These are phyloP conservation scores for Ctenoplectra terminalis DNA, from an alignment of 1,140 invertebrate species.

Conservation along the genomic window DNA sequence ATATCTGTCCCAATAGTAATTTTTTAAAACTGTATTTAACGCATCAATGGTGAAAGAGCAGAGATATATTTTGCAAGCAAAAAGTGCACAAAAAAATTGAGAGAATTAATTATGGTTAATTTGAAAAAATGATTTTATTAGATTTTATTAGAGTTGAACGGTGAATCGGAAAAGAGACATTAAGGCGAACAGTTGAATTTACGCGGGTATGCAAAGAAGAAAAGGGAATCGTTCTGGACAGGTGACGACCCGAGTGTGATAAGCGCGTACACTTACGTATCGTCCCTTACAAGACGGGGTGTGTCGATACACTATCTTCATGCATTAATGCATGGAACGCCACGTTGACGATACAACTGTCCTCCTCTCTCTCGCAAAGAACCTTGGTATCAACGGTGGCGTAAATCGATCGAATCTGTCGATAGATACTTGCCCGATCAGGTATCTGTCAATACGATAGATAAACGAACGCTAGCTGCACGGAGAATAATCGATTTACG, in stretches of 20 bases:
- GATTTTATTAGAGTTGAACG: background rate
- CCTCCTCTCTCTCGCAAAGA: constrained; percentile 1
- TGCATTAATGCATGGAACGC: constrained; percentile 64
- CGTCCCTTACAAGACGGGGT: constrained; percentile 34
- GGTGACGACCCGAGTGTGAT: constrained; percentile 43
- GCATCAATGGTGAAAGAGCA: too few relatives aligned
- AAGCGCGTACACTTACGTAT: constrained; percentile 37
- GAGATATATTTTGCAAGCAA: too few relatives aligned
- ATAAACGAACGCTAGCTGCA: constrained; percentile 18
- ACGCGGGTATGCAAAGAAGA: constrained; percentile 1
- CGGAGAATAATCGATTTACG: background rate
- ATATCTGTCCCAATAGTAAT: too few relatives aligned
- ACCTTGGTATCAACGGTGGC: constrained; percentile 16
- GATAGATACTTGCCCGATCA: constrained; percentile 42
- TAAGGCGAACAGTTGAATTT: background rate
- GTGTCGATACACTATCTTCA: constrained; percentile 55
- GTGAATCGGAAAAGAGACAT: constrained; percentile 22
- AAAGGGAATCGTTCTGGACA: constrained; percentile 33
- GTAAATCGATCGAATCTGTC: constrained; percentile 56
- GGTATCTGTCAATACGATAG: constrained; percentile 41
- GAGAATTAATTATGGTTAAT: too few relatives aligned
- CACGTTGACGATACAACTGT: constrained; percentile 31
- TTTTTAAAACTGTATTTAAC: too few relatives aligned
- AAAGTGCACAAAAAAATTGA: too few relatives aligned
- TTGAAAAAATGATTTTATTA: too few relatives aligned